Base-by-base conservation (phyloP, 2,888 invertebrate species). In the Tachina lurida region DNA sequence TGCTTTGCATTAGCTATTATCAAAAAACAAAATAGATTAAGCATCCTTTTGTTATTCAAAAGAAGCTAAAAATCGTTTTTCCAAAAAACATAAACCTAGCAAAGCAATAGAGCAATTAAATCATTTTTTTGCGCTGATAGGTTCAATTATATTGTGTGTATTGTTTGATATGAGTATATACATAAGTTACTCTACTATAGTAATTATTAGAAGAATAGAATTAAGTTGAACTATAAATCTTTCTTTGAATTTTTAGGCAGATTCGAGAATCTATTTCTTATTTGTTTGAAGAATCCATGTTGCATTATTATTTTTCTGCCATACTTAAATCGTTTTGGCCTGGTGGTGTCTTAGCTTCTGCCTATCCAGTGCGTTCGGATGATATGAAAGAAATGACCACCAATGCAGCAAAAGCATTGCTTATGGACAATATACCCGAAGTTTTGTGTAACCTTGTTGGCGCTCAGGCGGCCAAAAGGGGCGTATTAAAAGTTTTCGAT, bases 281-380 rank as follows among this genome's bases (percentile, higher is more conserved):
- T 96, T 93, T 97, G 88, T 96, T 97, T 90, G 97, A 97, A 13
- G 98, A 98, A 92, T 96, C 97, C 86, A 98, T 98, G 97, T 92
- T 98, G 82, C 96, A 97, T 90, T 97, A 97, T 92, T 98, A 98
- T 92, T 95, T 96, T 65, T 95, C 96, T 81, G 94, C 96, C 43
- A 95, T 97, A 85, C 94, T 96, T 77, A 97, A 97, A 91, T 96
- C 96, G 1, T 97, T 97, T 95, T 98, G 98, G 98, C 97, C 97
- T 0, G 96, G 96, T 74, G 97, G 97, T 2, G 95, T 95, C n/a
- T 93, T 96, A 0, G 95, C 95, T 4, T 92, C 92, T 0, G 90
- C 91, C 2, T 93, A 92, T 88, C 92, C 92, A 0, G 89, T 92
- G 22, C 93, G 95, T 80, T 94, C 94, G 10, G 94, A 95, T 60